These are phyloP conservation scores for Electrona antarctica DNA, from an alignment of 2,113 vertebrate genomes.

Conservation along the genomic window DNA sequence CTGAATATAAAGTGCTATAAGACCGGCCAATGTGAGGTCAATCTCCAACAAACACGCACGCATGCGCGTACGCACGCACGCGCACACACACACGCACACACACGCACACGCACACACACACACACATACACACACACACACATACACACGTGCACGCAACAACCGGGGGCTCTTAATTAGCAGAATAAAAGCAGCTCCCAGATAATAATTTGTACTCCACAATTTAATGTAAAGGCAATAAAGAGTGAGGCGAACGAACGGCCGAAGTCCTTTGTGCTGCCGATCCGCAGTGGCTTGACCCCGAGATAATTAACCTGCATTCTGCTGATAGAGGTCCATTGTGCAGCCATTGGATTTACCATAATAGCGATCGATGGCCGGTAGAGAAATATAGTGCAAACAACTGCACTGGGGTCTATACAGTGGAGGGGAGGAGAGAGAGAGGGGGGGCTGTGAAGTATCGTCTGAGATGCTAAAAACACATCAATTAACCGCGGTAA, in stretches of 20 bases:
- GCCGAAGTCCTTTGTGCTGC: conserved; percentile 66
- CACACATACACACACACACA: too few relatives aligned
- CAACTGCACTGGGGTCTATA: conserved; percentile 63
- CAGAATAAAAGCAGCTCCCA: conserved; percentile 49
- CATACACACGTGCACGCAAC: too few relatives aligned
- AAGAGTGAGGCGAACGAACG: conserved; percentile 57
- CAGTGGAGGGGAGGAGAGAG: conserved; percentile 37
- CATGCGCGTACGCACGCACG: too few relatives aligned
- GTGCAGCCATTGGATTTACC: conserved; percentile 81
- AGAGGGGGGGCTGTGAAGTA: conserved; percentile 59
- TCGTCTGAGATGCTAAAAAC: conserved; percentile 71
- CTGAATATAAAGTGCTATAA: too few relatives aligned
- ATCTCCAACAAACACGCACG: too few relatives aligned
- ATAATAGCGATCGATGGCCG: conserved; percentile 79
- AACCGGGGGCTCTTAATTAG: conserved; percentile 46
- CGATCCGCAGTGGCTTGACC: conserved; percentile 73
- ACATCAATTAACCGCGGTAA: conserved; percentile 81
- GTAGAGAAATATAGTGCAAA: conserved; percentile 78
- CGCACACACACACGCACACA: too few relatives aligned
- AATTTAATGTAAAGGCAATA: conserved; percentile 70
- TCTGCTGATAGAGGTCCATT: conserved; percentile 83
- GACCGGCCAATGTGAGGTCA: too few relatives aligned
- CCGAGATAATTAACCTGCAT: conserved; percentile 83
- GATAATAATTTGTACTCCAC: conserved; percentile 68
- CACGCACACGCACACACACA: too few relatives aligned